Percentiles rank a stretch among this genome's conserved stretches.
These are phyloP conservation scores for Drosophila sucinea DNA, from an alignment of 1,140 invertebrate species.

Conservation along the genomic window DNA sequence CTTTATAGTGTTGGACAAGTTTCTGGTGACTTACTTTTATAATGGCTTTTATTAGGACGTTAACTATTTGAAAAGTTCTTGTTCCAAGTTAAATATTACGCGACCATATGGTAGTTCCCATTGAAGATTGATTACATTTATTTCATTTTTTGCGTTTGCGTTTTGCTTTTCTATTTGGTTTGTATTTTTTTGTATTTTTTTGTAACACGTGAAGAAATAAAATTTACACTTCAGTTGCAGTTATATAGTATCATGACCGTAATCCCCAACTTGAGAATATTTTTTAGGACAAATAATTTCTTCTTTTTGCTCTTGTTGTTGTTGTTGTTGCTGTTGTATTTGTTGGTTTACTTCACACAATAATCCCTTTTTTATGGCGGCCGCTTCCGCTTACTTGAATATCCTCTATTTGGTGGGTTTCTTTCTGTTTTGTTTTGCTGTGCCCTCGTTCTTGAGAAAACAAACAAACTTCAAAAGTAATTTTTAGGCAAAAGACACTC, in stretches of 20 bases:
- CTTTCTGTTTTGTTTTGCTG: constrained; percentile 30
- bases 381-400: constrained; percentile 43
- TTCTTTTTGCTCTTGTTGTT: constrained; percentile 18
- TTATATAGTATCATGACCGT: constrained; percentile 64
- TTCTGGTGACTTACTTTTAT: constrained; percentile 22
- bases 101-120: constrained; percentile 32
- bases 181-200: constrained; percentile 23
- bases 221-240: constrained; percentile 68
- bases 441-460: constrained; percentile 50
- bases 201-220: constrained; percentile 58
- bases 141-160: constrained; percentile 5
- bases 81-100: constrained; percentile 43
- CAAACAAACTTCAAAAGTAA: constrained; percentile 71
- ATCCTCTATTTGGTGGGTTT: constrained; percentile 27
- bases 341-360: constrained; percentile 46
- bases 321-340: not conserved
- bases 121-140: constrained; percentile 24
- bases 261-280: constrained; percentile 49
- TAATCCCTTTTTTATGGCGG: constrained; percentile 69
- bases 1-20: constrained; percentile 52
- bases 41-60: constrained; percentile 30
- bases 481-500: constrained; percentile 65
- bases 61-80: constrained; percentile 25
- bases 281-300: constrained; percentile 28
- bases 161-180: constrained; percentile 23